Conservation (phyloP, 2,113 vertebrate species). For the Ammodramus savannarum region DNA sequence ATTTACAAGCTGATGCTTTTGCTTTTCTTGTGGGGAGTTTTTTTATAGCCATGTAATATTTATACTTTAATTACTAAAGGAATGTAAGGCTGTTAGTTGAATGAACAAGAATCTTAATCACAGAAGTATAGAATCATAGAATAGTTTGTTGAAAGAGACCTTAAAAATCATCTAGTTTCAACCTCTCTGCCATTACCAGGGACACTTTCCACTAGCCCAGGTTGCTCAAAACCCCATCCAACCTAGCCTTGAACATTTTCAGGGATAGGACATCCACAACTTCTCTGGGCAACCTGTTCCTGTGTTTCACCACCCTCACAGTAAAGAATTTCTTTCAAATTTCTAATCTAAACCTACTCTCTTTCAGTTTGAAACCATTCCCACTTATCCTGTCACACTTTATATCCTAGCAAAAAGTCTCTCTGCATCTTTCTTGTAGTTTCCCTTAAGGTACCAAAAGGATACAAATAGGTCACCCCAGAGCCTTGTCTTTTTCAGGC, state of each 20-base stretch:
- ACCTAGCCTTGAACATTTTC: neutral
- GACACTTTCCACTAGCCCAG: neutral
- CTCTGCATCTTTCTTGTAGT: neutral
- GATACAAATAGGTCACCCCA: neutral
- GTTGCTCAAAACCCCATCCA: neutral
- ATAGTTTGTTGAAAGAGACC: neutral
- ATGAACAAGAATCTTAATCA: neutral
- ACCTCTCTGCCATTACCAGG: neutral
- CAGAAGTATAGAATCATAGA: neutral
- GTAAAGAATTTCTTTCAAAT: neutral
- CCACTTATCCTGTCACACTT: neutral
- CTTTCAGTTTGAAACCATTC: neutral
- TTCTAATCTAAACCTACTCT: neutral
- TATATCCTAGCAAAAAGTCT: neutral
- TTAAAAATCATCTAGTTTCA: neutral
- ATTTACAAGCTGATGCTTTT: neutral
- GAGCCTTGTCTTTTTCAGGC: neutral
- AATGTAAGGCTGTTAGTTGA: neutral
- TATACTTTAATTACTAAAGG: neutral
- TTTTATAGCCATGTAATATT: neutral
- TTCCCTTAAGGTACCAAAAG: neutral
- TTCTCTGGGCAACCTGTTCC: neutral
- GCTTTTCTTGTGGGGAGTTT: neutral
- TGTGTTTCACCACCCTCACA: accelerated
- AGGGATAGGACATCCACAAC: neutral